Conservation (phyloP, 2,797 vertebrate species). For the Pangasius mekongensis region DNA sequence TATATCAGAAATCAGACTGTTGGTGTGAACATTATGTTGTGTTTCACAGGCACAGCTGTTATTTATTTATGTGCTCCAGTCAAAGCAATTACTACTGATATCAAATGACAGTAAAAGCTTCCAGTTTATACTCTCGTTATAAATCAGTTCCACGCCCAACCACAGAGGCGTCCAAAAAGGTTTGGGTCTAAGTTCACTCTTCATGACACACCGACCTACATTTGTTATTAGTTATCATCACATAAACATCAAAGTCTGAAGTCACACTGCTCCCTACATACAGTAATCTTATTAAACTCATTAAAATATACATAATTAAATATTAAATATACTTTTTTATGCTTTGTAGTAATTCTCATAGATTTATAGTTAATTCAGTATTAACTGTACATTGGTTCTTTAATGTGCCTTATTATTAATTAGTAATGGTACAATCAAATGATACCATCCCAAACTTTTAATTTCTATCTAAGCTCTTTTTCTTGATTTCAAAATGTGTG, state of each 20-base stretch:
- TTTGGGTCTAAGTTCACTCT: not conserved
- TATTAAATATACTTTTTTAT: not conserved
- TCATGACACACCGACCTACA: not conserved
- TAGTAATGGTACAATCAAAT: not conserved
- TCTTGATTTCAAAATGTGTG: not conserved
- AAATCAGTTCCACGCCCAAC: conserved; percentile 25
- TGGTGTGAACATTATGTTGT: conserved; percentile 12
- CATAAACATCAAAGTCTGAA: not conserved
- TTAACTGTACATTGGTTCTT: not conserved
- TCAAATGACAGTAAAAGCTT: conserved; percentile 13
- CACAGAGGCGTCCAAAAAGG: not conserved
- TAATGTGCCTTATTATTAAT: not conserved
- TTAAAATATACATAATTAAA: not conserved
- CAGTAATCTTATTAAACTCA: not conserved
- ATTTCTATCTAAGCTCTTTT: not conserved
- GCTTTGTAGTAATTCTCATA: not conserved
- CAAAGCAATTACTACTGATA: conserved; percentile 9
- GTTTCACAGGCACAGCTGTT: conserved; percentile 1
- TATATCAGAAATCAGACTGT: not conserved
- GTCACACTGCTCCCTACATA: not conserved
- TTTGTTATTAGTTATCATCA: not conserved
- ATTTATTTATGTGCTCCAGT: conserved; percentile 5
- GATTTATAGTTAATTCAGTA: not conserved
- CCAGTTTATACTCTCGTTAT: not conserved
- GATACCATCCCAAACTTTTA: not conserved